A percentile compares a stretch with the other conserved stretches of the same genome.
Conservation (phyloP, 2,113 vertebrate genomes). For the Leuciscus idus region DNA sequence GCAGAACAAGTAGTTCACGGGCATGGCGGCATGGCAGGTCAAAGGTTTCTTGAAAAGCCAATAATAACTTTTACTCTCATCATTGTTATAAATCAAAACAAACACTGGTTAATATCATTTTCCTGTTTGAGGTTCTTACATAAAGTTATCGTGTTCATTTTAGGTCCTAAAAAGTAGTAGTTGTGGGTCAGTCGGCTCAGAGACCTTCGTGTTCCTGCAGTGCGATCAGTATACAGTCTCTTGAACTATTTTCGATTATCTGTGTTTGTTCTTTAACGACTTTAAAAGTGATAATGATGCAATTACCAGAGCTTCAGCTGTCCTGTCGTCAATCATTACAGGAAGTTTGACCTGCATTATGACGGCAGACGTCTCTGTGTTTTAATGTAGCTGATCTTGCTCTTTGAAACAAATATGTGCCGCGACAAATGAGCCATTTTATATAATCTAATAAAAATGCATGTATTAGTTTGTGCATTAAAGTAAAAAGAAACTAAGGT, state of each 20-base stretch:
- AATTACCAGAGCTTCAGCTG: not conserved
- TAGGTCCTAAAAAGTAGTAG: not conserved
- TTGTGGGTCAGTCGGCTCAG: not conserved
- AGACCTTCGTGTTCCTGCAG: too few relatives aligned
- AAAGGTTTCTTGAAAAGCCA: constrained; percentile 10
- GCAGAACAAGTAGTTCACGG: not conserved
- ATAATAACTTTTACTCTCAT: not conserved
- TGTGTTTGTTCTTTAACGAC: not conserved
- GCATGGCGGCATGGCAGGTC: not conserved
- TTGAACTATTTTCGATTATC: not conserved
- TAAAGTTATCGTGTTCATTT: not conserved
- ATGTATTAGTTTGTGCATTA: not conserved
- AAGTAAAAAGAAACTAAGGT: not conserved
- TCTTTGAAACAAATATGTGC: not conserved
- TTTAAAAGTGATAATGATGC: constrained; percentile 7
- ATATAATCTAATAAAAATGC: not conserved
- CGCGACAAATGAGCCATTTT: not conserved
- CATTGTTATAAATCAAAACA: not conserved
- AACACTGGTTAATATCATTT: not conserved
- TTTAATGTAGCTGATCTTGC: not conserved
- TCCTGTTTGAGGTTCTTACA: not conserved
- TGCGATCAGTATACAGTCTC: not conserved
- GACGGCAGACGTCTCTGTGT: not conserved
- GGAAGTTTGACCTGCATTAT: not conserved
- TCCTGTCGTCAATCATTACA: not conserved